Percentiles rank a stretch among this genome's conserved stretches.
phyloP scores from a whole-genome alignment of 2,888 invertebrate genomes.

The Microplitis manilae region DNA sequence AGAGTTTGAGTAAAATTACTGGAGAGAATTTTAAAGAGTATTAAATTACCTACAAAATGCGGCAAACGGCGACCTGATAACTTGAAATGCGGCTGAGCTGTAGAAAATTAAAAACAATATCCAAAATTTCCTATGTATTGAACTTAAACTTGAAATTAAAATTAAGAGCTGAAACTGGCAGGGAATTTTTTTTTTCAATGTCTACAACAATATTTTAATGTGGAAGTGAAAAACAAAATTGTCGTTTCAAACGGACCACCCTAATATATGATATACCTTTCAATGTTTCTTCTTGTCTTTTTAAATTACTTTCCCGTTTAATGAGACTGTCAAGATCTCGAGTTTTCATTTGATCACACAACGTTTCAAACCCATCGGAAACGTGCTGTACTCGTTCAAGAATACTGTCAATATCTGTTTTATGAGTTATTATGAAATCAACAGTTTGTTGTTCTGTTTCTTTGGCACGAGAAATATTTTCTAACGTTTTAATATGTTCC shows the following conservation, averaged over 20 bases:
- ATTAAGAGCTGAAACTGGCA: too few relatives aligned
- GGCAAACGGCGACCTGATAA: too few relatives aligned
- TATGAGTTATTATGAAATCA: slow-evolving; percentile 57
- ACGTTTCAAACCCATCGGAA: slow-evolving; percentile 56
- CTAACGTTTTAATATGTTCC: slow-evolving; percentile 62
- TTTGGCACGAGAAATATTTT: slow-evolving; percentile 63
- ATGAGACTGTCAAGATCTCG: slow-evolving; percentile 54
- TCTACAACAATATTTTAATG: too few relatives aligned
- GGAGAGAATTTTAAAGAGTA: too few relatives aligned
- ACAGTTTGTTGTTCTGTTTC: slow-evolving; percentile 61
- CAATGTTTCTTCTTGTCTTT: slow-evolving; percentile 59
- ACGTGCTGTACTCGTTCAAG: slow-evolving; percentile 59
- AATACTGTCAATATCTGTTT: slow-evolving; percentile 59
- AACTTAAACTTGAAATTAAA: too few relatives aligned
- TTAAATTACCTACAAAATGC: too few relatives aligned
- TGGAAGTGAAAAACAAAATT: too few relatives aligned
- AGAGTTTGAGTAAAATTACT: too few relatives aligned
- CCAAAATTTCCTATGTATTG: not conserved
- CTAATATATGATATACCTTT: slow-evolving; percentile 53
- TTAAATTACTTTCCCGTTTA: slow-evolving; percentile 55
- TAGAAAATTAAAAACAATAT: not conserved
- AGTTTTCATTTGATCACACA: slow-evolving; percentile 57
- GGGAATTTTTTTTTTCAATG: too few relatives aligned
- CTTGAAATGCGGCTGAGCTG: too few relatives aligned
- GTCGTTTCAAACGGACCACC: too few relatives aligned